A percentile compares a stretch with the other conserved stretches of the same genome.
Evolutionary conservation across 1,140 invertebrate genomes (phyloP).

Genomic region (Zaprionus vittiger): DNA sequence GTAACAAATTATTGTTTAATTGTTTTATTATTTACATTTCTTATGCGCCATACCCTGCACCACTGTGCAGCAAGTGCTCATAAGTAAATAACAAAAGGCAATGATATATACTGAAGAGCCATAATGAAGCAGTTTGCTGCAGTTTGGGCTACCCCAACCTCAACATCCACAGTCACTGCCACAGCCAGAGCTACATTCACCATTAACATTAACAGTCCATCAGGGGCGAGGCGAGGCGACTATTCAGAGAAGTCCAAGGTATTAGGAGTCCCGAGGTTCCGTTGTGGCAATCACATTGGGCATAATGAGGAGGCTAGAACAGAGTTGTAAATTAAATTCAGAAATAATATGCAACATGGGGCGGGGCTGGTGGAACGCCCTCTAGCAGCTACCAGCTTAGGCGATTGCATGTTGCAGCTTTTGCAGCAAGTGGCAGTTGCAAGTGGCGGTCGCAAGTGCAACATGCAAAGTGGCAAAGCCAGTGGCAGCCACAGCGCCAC

Average conservation of each 20-base stretch:
- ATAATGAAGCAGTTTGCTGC: constrained; percentile 56
- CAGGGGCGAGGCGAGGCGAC: neutral
- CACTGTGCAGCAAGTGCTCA: constrained; percentile 48
- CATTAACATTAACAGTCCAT: constrained; percentile 44
- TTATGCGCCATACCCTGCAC: neutral
- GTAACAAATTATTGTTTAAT: neutral
- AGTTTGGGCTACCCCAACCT: neutral
- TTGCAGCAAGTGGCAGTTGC: constrained; percentile 37
- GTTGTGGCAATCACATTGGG: constrained; percentile 66
- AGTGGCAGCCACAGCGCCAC: constrained; percentile 54
- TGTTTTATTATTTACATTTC: neutral
- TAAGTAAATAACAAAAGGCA: constrained; percentile 52
- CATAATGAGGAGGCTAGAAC: constrained; percentile 57
- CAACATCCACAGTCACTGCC: too few relatives aligned
- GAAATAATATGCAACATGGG: constrained; percentile 64
- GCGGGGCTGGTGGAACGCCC: constrained; percentile 26
- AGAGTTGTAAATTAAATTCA: constrained; percentile 70
- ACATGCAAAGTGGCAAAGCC: constrained; percentile 65
- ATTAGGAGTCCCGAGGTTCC: constrained; percentile 5
- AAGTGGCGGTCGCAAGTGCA: constrained; percentile 48
- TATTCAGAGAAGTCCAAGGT: neutral
- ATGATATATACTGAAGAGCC: constrained; percentile 23
- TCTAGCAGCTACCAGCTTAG: constrained; percentile 8
- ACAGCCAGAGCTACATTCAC: neutral
- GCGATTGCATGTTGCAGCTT: constrained; percentile 66